Evolutionary conservation across 2,797 vertebrate genomes (phyloP), one percentile per base, ranked within the genome.

Genomic region (Phataginus tricuspis): DNA sequence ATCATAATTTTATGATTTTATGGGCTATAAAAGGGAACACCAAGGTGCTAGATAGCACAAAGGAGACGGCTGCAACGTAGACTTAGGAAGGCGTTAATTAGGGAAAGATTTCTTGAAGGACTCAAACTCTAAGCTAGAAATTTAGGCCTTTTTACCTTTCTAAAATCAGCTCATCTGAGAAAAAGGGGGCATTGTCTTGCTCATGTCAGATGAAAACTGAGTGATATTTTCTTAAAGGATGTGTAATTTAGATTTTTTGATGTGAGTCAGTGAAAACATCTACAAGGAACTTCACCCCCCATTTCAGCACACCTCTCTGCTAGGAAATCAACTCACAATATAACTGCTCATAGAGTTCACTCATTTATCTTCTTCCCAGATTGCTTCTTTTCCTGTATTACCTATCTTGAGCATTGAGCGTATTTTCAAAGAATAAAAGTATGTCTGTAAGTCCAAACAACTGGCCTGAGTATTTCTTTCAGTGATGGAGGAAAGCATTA

Each of bases 181-280:
- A 90, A 90, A 80, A 34, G 2, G 23, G 31, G 29, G 45, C 51
- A 63, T 90, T 66, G 86, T 87, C 78, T 16, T 63, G 23, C 74
- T 66, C n/a, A 29, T 18, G 29, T 55, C 34, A 59, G 31, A 77
- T 10, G 89, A 86, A 87, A 79, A 69, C 12, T 63, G 61, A 93
- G 64, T 5, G 14, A 23, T 25, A 72, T 80, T 88, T 95, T 94
- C 57, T 75, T 85, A 75, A 87, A 91, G 34, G 61, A 82, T 82
- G 13, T 45, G 8, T 68, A 25, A 53, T 51, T 71, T 49, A 66
- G 29, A 45, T 75, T 80, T 89, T 75, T n/a, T 68, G 75, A 77
- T 11, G 10, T 68, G 63, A 77, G 37, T 29, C n/a, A 9, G 6
- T 19, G 9, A 95, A 45, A 18, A 53, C 61, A 71, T 23, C 51